These are phyloP conservation scores for Araneus ventricosus DNA, from an alignment of 1,140 invertebrate species.

Conservation along the genomic window DNA sequence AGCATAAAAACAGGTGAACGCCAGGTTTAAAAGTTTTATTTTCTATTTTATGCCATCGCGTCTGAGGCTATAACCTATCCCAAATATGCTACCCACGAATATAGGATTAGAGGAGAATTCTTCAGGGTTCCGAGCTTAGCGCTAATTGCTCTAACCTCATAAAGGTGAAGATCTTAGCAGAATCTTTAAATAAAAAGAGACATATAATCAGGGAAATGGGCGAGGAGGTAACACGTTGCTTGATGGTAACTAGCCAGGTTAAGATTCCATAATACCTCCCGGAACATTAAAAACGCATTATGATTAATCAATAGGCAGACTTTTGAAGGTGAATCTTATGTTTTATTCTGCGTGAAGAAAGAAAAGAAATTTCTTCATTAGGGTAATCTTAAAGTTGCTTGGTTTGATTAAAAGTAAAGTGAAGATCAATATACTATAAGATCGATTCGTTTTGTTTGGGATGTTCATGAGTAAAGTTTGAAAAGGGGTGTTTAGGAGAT, in stretches of 20 bases:
- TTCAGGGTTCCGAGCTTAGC: background rate
- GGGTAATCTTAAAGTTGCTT: background rate
- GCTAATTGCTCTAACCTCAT: constrained; percentile 14
- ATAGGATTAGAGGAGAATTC: background rate
- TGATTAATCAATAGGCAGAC: constrained; percentile 1
- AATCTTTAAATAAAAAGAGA: background rate
- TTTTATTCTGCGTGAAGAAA: background rate
- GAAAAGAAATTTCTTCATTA: background rate
- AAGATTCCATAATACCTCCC: background rate
- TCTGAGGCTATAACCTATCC: background rate
- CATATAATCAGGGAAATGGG: background rate
- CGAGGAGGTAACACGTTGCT: background rate
- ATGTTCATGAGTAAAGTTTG: background rate
- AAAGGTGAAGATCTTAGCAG: background rate
- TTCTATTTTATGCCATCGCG: background rate
- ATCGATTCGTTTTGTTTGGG: background rate
- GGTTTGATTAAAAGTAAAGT: background rate
- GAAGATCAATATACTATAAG: background rate
- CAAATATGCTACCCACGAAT: background rate
- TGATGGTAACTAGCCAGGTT: background rate
- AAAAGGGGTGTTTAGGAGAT: background rate
- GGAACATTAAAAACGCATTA: constrained; percentile 42
- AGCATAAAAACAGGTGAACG: background rate
- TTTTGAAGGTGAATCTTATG: background rate
- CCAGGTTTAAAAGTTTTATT: constrained; percentile 4